A percentile compares a stretch with the other conserved stretches of the same genome.
Conservation (phyloP, 2,797 vertebrate genomes). For the Thaleichthys pacificus region DNA sequence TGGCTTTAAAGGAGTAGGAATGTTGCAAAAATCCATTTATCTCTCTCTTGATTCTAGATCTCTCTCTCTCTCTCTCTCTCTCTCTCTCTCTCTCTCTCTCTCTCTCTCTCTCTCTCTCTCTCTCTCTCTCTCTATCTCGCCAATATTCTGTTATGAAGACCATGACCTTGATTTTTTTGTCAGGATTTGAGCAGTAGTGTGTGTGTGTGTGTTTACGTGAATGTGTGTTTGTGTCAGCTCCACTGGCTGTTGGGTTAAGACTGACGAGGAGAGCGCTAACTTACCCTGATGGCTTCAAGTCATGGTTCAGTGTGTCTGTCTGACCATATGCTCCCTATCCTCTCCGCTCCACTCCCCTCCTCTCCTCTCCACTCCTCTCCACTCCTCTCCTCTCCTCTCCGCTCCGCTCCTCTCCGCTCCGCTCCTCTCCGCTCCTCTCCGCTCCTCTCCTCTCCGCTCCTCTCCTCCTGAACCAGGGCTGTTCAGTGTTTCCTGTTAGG, state of each 20-base stretch:
- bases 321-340: not conserved
- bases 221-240: not conserved
- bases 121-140: too few relatives aligned
- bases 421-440: not conserved
- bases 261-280: not conserved
- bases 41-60: too few relatives aligned
- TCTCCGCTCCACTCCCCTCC: too few relatives aligned
- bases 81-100: not conserved
- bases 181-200: not conserved
- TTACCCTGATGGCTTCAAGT: not conserved
- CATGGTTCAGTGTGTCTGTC: not conserved
- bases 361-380: too few relatives aligned
- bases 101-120: not conserved
- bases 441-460: too few relatives aligned
- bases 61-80: too few relatives aligned
- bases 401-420: too few relatives aligned
- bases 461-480: not conserved
- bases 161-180: conserved; percentile 1
- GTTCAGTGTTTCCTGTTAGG: too few relatives aligned
- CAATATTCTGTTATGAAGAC: not conserved
- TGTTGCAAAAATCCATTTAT: too few relatives aligned
- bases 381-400: too few relatives aligned
- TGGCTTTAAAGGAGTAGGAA: too few relatives aligned
- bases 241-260: not conserved
- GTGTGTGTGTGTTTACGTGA: conserved; percentile 7